Percentiles rank a stretch among this genome's conserved stretches.
phyloP scores from a whole-genome alignment of 1,140 invertebrate genomes.

The Trachymyrmex septentrionalis region DNA sequence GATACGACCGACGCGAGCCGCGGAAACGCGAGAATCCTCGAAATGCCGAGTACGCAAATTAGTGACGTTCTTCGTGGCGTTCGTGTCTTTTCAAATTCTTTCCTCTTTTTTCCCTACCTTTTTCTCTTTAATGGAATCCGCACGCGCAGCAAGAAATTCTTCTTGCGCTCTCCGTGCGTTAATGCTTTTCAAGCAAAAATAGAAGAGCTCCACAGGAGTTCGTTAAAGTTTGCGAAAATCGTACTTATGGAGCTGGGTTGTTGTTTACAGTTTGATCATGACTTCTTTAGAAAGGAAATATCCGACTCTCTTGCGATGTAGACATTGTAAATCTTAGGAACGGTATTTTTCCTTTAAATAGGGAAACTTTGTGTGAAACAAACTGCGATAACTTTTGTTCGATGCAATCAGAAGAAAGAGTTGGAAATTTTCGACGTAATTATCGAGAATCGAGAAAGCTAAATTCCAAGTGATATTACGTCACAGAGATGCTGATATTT shows the following conservation, averaged over 20 bases:
- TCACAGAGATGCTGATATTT: background rate
- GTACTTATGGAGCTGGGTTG: constrained; percentile 39
- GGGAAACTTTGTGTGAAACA: constrained; percentile 22
- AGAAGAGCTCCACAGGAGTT: constrained; percentile 41
- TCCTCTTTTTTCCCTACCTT: background rate
- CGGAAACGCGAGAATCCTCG: constrained; percentile 46
- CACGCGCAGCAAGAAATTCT: constrained; percentile 49
- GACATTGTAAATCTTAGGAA: constrained; percentile 29
- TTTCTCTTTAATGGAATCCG: constrained; percentile 24
- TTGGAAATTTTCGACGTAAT: constrained; percentile 10
- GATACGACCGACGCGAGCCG: background rate
- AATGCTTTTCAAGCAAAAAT: constrained; percentile 44
- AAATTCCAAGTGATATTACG: constrained; percentile 4
- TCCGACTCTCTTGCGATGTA: constrained; percentile 26
- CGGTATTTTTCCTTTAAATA: constrained; percentile 23
- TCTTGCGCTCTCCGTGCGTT: constrained; percentile 18
- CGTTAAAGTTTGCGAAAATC: constrained; percentile 45
- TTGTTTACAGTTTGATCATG: constrained; percentile 52
- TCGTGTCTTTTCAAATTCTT: constrained; percentile 3
- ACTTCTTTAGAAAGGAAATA: constrained; percentile 33
- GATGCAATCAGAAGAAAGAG: background rate
- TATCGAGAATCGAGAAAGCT: background rate
- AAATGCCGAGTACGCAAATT: constrained; percentile 67
- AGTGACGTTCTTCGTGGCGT: constrained; percentile 31
- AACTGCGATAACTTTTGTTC: constrained; percentile 16